phyloP scores from a whole-genome alignment of 2,797 vertebrate species.

The Cheirogaleus major region DNA sequence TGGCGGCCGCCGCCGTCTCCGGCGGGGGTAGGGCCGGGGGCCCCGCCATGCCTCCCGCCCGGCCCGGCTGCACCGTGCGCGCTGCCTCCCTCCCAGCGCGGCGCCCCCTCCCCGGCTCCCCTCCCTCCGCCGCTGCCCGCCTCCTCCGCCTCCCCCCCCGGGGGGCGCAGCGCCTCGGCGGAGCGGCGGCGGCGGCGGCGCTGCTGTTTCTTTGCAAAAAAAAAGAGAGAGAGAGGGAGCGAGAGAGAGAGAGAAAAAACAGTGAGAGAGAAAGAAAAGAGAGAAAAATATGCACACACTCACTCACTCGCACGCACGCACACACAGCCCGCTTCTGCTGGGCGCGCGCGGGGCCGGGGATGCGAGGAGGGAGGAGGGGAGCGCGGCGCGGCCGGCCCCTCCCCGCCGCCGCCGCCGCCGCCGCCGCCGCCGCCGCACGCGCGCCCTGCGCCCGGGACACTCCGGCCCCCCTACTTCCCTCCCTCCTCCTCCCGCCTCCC shows the following conservation, averaged over 20 bases:
- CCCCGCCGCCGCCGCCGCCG: conserved; percentile 71
- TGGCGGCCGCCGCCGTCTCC: conserved; percentile 84
- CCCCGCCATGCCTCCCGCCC: conserved; percentile 86
- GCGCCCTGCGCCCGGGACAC: conserved; percentile 79
- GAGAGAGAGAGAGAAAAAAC: conserved; percentile 61
- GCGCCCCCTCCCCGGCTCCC: conserved; percentile 75
- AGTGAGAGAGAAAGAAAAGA: conserved; percentile 73
- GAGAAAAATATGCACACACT: conserved; percentile 74
- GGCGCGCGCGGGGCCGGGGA: conserved; percentile 79
- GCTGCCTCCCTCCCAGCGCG: conserved; percentile 82
- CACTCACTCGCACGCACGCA: conserved; percentile 77
- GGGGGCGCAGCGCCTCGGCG: conserved; percentile 77
- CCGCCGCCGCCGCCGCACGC: conserved; percentile 79
- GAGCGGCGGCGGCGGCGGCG: conserved; percentile 76
- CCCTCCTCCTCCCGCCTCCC: conserved; percentile 62
- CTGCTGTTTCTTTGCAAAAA: conserved; percentile 76
- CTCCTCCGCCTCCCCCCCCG: conserved; percentile 72
- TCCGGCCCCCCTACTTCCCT: conserved; percentile 71
- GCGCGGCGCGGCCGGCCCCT: conserved; percentile 79
- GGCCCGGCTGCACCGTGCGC: conserved; percentile 86
- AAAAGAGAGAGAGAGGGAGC: conserved; percentile 12
- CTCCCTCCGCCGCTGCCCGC: conserved; percentile 77
- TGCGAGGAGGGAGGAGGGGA: conserved; percentile 79
- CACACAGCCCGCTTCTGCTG: conserved; percentile 78
- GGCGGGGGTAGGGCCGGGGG: conserved; percentile 91